Evolutionary conservation across 2,113 vertebrate genomes (phyloP), one percentile per base, ranked within the genome.

Genomic region (Noctilio leporinus): DNA sequence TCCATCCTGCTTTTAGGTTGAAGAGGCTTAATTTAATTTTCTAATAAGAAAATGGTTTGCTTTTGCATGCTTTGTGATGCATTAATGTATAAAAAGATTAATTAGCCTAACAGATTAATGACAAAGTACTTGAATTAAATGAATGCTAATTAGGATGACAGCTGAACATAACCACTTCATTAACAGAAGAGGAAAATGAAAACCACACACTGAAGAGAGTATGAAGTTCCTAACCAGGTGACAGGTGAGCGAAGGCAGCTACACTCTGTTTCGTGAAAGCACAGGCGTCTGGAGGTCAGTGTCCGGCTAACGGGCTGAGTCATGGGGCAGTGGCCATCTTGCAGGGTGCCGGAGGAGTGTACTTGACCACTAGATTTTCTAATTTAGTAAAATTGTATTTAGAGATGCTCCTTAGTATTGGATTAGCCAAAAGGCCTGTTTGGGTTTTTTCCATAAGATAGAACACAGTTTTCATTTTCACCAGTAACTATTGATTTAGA

Each of bases 81-180:
- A 93, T 78, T 95, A 82, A 78, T 89, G 53, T 65, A 83, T 80
- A 76, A 94, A 95, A 88, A 75, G 77, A 86, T 59, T 83, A 82
- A 95, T 97, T 96, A 91, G 49, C 69, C n/a, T 94, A 90, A 96
- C 10, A 73, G 88, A 96, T 78, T 43, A 93, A 43, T 97, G 89
- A 95, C 83, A 96, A 97, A 96, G 89, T 35, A 67, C 86, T 96
- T 85, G 76, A 97, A 86, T 76, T 87, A 97, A 98, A 95, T 83
- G 86, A 94, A 91, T 90, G 43, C n/a, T 96, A 97, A 67, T 72
- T 95, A 95, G 67, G 65, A 92, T 91, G 77, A 94, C 83, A 57
- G 24, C 49, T 7, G 87, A 94, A 65, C 85, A 84, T 51, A 69
- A 20, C 11, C 28, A 93, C 49, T 83, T 97, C 86, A 73, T 75